These are phyloP conservation scores for Prinia subflava DNA, from an alignment of 2,113 vertebrate genomes.

Conservation along the genomic window DNA sequence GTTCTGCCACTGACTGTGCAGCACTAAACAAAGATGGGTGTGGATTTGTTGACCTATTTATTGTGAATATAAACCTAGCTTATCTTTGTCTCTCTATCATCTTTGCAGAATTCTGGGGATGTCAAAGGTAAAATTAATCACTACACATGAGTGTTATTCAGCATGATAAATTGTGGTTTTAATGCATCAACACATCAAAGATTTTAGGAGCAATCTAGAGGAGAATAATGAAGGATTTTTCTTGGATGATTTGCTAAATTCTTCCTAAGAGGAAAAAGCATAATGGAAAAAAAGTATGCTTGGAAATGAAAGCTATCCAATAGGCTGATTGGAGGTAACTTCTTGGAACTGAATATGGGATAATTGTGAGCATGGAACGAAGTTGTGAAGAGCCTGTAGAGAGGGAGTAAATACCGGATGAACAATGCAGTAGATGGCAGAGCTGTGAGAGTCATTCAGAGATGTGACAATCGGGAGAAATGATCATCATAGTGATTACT, in stretches of 20 bases:
- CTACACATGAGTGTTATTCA: not conserved
- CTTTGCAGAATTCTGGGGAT: not conserved
- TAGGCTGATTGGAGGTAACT: not conserved
- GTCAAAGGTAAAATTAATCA: not conserved
- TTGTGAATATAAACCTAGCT: not conserved
- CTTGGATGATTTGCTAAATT: not conserved
- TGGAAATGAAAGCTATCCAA: not conserved
- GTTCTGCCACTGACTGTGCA: not conserved
- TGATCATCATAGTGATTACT: not conserved
- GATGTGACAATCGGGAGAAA: not conserved
- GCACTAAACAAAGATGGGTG: not conserved
- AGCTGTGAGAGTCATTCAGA: not conserved
- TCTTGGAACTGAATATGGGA: not conserved
- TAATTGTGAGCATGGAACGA: not conserved
- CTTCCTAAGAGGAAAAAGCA: not conserved
- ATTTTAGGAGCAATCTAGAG: not conserved
- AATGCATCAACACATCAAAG: not conserved
- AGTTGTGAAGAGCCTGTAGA: not conserved
- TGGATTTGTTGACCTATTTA: not conserved
- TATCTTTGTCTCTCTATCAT: not conserved
- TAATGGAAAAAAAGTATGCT: not conserved
- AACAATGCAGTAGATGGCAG: not conserved
- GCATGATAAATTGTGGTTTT: not conserved
- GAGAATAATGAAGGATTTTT: conserved; percentile 14
- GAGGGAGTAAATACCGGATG: not conserved